Base-by-base conservation (phyloP, 1,140 invertebrate genomes). In the Agraylea sexmaculata region DNA sequence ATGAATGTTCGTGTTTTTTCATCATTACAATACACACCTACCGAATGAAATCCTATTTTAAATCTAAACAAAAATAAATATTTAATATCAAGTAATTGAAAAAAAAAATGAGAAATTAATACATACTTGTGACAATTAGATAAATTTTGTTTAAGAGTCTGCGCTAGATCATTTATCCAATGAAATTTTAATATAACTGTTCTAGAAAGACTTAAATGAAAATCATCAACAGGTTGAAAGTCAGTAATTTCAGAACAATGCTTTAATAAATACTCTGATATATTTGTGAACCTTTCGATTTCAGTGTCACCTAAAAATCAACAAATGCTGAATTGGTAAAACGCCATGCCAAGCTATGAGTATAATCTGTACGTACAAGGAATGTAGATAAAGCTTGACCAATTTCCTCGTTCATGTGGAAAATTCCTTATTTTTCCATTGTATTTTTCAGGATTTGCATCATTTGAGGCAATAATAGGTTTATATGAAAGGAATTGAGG, bases 371-470 rank as follows among this genome's bases (percentile, higher is more conserved):
- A 69, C 63, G 59, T 70, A 83, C 80, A 79, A 48, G 77, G 69
- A 41, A 83, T 66, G 55, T 78, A 84, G 37, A 81, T 63, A 55
- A 73, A 77, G 8, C 78, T 77, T n/a, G 78, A 73, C 83, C 83
- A 87, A 55, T 84, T 83, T 33, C 83, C 83, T 58, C 81, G 68
- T 54, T 81, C 74, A 61, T 87, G 83, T 46, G 80, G 72, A 62
- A 85, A 86, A 21, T 68, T 67, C 51, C 83, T 64, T 40, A 73
- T 55, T 51, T 77, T 58, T 22, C 81, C 81, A 28, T 70, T 61
- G 53, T 86, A 79, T 38, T 70, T 46, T 4, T 46, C 46, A 11
- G 77, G 72, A 58, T 83, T n/a, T n/a, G n/a, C n/a, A n/a, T n/a
- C n/a, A n/a, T n/a, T n/a, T n/a, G n/a, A n/a, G n/a, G n/a, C n/a